Conservation (phyloP, 2,888 invertebrate species). For the Orgyia antiqua region DNA sequence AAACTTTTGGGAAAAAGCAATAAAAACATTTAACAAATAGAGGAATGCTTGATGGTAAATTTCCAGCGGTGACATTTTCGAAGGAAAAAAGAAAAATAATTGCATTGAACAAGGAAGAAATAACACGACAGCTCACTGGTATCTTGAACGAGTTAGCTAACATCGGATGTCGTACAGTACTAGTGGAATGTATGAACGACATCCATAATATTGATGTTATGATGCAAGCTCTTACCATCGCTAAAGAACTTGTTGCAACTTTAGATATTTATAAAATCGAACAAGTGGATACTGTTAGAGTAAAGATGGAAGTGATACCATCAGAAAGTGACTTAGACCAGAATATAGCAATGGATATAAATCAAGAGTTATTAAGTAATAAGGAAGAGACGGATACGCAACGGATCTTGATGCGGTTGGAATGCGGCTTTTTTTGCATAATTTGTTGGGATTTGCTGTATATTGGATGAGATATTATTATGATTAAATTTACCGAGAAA, state of each 20-base stretch:
- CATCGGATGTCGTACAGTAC: slow-evolving; percentile 82
- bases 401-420: no score
- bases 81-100: slow-evolving; percentile 85
- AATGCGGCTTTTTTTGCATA: no score
- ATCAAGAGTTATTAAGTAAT: no score
- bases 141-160: slow-evolving; percentile 81
- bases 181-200: slow-evolving; percentile 79
- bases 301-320: slow-evolving; percentile 5
- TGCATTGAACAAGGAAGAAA: slow-evolving; percentile 79
- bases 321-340: slow-evolving; percentile 6
- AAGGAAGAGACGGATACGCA: no score
- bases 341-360: slow-evolving; percentile 14
- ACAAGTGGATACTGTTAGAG: slow-evolving; percentile 8
- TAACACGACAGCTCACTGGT: slow-evolving; percentile 76
- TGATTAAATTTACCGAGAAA: no score
- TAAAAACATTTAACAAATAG: slow-evolving; percentile 63
- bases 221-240: slow-evolving; percentile 73
- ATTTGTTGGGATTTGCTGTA: no score
- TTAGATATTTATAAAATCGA: slow-evolving; percentile 67
- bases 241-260: slow-evolving; percentile 61
- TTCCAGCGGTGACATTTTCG: slow-evolving; percentile 85
- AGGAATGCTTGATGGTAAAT: slow-evolving; percentile 85
- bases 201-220: slow-evolving; percentile 82
- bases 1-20: slow-evolving; percentile 81
- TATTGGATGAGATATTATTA: no score